Evolutionary conservation across 2,113 vertebrate species (phyloP).

Genomic region (Pagrus major): DNA sequence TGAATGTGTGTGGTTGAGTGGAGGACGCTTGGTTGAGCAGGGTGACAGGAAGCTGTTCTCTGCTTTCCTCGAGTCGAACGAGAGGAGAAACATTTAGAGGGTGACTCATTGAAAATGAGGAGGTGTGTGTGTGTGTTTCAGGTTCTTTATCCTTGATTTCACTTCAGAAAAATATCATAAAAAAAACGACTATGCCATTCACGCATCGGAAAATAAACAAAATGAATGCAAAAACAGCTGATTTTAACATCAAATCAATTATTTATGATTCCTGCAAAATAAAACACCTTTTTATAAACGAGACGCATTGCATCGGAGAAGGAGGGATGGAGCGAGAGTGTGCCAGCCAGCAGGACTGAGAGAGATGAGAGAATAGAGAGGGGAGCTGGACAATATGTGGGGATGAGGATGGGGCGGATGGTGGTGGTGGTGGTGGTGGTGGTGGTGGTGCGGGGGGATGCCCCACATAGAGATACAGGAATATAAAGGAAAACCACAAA

Average conservation of each 20-base stretch:
- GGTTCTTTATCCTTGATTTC: constrained; percentile 42
- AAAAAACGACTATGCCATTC: neutral
- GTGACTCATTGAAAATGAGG: constrained; percentile 68
- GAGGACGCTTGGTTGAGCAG: constrained; percentile 44
- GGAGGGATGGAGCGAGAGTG: constrained; percentile 27
- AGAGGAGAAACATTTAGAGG: constrained; percentile 64
- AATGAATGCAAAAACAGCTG: neutral
- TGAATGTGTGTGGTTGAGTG: constrained; percentile 1
- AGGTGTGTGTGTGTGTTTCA: constrained; percentile 48
- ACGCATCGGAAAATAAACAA: constrained; percentile 3
- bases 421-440: neutral
- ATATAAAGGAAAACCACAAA: constrained; percentile 61
- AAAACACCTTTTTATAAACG: constrained; percentile 47
- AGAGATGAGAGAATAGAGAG: constrained; percentile 40
- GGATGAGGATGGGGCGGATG: constrained; percentile 11
- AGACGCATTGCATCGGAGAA: constrained; percentile 23
- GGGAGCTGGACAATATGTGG: constrained; percentile 51
- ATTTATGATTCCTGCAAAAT: constrained; percentile 16
- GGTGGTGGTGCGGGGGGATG: constrained; percentile 19
- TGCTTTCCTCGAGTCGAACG: constrained; percentile 62
- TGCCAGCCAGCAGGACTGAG: constrained; percentile 35
- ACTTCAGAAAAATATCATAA: constrained; percentile 15
- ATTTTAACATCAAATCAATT: constrained; percentile 19
- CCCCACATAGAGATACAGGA: constrained; percentile 66
- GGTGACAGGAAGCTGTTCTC: constrained; percentile 51